Base-by-base conservation (phyloP, 2,797 vertebrate species). In the Melanotaenia nigrans region DNA sequence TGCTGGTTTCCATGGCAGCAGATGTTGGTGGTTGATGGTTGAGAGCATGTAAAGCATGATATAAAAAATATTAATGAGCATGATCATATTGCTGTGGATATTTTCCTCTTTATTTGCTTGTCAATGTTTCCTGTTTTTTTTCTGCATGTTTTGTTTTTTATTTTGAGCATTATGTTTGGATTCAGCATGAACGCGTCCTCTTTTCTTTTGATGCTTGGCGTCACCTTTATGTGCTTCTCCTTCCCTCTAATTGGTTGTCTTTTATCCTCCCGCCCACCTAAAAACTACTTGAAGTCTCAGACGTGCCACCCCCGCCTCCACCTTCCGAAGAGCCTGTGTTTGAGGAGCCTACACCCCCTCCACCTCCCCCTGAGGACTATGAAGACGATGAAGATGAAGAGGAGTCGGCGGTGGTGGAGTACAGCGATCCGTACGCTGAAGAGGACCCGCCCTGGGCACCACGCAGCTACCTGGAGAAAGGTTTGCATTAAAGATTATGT, bases 401-500 rank as follows among this genome's bases (percentile, higher is more conserved):
- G 49, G 98, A 99, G 87, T 97, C 97, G 3, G 96, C 98, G 0
- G 97, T 99, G 90, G 98, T 99, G 81, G 97, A 99, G 89, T 99
- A 99, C 91, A 99, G 97, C 0, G 98, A 99, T 86, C 98, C 98
- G 0, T 99, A 99, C 3, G 98, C 98, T 0, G 97, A 99, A 87
- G 97, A 99, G 85, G 98, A 99, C 83, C 97, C 98, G 0, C 97
- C 98, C 0, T 99, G 98, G 98, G 98, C 98, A 32, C 98, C 97
- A 0, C 94, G 95, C 56, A 96, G 30, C 71, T 99, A 99, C 85
- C 83, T 97, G 89, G 98, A 99, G 90, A 99, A 99, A 94, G 98
- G 97, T 77, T 40, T 30, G 68, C 16, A 40, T 5, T 14, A 3
- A 40, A 16, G 38, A 14, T 35, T 3, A 35, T 35, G 33, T 30